Evolutionary conservation across 1,140 invertebrate genomes (phyloP), one percentile per base, ranked within the genome.

Genomic region (Tenebrio molitor): DNA sequence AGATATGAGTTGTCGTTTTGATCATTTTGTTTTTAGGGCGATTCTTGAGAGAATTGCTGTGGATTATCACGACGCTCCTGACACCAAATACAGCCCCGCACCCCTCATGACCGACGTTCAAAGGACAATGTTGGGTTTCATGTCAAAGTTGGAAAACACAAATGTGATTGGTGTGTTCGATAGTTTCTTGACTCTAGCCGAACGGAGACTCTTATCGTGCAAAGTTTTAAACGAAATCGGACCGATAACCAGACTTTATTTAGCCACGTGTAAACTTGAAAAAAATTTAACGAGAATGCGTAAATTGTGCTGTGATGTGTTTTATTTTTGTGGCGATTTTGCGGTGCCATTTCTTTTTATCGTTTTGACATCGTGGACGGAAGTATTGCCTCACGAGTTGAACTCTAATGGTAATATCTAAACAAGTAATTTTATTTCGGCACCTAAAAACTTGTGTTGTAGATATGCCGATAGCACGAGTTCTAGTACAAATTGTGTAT

Each of bases 311-410:
- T 77, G 77, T 64, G 80, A 81, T 58, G 73, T 72, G 34, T 78
- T 81, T 50, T 80, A 77, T 65, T 80, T 79, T 46, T 70, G 71
- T 19, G 75, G 70, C 2, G 72, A 79, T 69, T 71, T 78, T 7
- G 79, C 78, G 14, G 36, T 79, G n/a, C 76, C 80, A 7, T 75
- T 80, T 64, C 71, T 81, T 4, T 80, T 77, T 63, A 75, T 46
- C 7, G 76, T 78, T 15, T 64, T 81, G 17, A 81, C 77, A 12
- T 76, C 76, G 10, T 81, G 80, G 80, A 71, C 65, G n/a, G 76
- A 81, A 67, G 76, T 81, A 7, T n/a, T 81, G 19, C 80, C 80
- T 15, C 25, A 72, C 64, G 71, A 25, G 4, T 19, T 41, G 5
- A 69, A 78, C 19, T 10, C 50, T 4, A 65, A 65, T 33, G 46